phyloP scores from a whole-genome alignment of 1,140 invertebrate species.

The Danaus plexippus region DNA sequence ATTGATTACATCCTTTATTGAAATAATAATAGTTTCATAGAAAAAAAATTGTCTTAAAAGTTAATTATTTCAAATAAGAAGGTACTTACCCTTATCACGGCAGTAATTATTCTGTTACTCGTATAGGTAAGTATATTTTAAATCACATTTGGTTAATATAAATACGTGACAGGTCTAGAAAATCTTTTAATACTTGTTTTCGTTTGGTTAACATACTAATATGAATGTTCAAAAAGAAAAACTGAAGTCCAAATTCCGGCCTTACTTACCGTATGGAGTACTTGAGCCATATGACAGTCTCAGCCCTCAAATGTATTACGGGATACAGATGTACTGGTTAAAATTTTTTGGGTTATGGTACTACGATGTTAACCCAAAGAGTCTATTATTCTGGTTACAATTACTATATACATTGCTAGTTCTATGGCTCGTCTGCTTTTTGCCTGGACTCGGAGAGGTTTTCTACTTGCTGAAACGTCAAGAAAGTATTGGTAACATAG shows the following conservation, averaged over 20 bases:
- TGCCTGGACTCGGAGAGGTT: constrained; percentile 62
- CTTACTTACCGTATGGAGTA: constrained; percentile 50
- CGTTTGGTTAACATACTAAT: background rate
- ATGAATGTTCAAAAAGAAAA: background rate
- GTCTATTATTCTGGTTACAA: constrained; percentile 47
- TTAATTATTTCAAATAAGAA: too few relatives aligned
- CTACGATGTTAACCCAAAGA: constrained; percentile 37
- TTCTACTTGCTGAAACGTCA: constrained; percentile 54
- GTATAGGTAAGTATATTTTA: too few relatives aligned
- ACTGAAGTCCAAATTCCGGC: constrained; percentile 10
- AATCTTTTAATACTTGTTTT: too few relatives aligned
- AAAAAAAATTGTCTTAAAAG: too few relatives aligned
- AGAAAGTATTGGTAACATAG: constrained; percentile 62
- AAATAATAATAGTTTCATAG: background rate
- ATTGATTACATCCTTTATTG: background rate
- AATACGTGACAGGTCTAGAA: too few relatives aligned
- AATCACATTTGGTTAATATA: too few relatives aligned
- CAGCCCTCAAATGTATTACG: constrained; percentile 52
- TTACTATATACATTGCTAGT: constrained; percentile 45
- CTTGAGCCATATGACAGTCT: constrained; percentile 53
- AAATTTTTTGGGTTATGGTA: constrained; percentile 69
- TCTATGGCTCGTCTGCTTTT: constrained; percentile 61
- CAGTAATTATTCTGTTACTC: too few relatives aligned
- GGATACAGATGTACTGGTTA: constrained; percentile 65
- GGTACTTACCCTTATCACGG: too few relatives aligned